Evolutionary conservation across 92 coral and sea anemone species (phyloP).

Genomic region (Palythoa grandiflora): DNA sequence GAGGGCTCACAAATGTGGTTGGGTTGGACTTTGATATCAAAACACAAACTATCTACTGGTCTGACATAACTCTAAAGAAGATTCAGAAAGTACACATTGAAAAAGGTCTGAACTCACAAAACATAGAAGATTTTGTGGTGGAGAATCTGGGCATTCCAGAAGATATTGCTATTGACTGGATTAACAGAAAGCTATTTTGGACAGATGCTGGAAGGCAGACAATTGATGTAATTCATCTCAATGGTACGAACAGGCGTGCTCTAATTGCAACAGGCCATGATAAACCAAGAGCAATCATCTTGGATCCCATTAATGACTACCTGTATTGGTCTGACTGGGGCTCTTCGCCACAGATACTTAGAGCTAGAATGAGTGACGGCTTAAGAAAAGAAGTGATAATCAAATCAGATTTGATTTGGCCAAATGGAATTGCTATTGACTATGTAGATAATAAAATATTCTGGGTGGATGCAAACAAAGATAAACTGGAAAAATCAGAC

Average conservation of each 20-base stretch:
- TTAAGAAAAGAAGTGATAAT: conserved; percentile 60
- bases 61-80: conserved; percentile 67
- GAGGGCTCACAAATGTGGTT: conserved; percentile 77
- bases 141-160: conserved; percentile 74
- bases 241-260: conserved; percentile 69
- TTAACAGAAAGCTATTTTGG: conserved; percentile 72
- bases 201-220: conserved; percentile 74
- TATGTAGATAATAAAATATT: conserved; percentile 54
- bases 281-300: conserved; percentile 74
- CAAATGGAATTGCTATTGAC: conserved; percentile 78
- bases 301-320: conserved; percentile 63
- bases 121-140: conserved; percentile 66
- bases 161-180: conserved; percentile 79
- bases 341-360: conserved; percentile 57
- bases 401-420: conserved; percentile 73
- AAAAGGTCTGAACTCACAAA: conserved; percentile 55
- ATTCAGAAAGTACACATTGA: conserved; percentile 73
- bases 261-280: conserved; percentile 68
- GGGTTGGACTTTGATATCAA: conserved; percentile 78
- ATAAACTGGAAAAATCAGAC: conserved; percentile 68
- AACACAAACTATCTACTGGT: conserved; percentile 72
- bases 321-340: conserved; percentile 88
- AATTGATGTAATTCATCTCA: conserved; percentile 65
- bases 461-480: conserved; percentile 79
- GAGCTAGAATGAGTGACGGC: conserved; percentile 80